These are phyloP conservation scores for Cotesia typhae DNA, from an alignment of 1,140 invertebrate species.

Conservation along the genomic window DNA sequence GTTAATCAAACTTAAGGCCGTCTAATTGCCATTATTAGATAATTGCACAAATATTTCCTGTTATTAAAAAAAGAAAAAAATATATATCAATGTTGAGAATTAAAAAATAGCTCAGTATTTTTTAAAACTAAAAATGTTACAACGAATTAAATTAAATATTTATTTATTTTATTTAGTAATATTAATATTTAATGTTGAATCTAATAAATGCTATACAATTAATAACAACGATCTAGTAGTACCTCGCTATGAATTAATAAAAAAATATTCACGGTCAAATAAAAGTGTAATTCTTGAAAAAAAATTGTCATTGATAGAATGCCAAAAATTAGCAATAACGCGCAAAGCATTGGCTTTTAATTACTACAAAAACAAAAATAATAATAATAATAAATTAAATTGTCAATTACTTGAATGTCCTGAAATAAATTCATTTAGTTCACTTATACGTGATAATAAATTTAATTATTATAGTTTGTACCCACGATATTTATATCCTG, in stretches of 20 bases:
- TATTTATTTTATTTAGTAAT: conserved; percentile 23
- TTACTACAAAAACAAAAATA: conserved; percentile 54
- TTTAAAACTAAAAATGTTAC: too few relatives aligned
- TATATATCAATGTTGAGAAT: too few relatives aligned
- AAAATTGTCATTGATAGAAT: conserved; percentile 59
- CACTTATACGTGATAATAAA: conserved; percentile 64
- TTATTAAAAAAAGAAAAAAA: too few relatives aligned
- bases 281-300: conserved; percentile 50
- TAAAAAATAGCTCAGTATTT: too few relatives aligned
- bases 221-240: conserved; percentile 36
- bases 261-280: conserved; percentile 50
- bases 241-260: conserved; percentile 51
- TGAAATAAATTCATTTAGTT: conserved; percentile 65
- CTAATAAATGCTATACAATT: conserved; percentile 45
- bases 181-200: not conserved
- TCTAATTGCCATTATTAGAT: too few relatives aligned
- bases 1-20: not conserved
- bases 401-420: conserved; percentile 67
- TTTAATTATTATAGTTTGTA: conserved; percentile 71
- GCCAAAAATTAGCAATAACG: conserved; percentile 66
- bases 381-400: conserved; percentile 21
- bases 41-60: too few relatives aligned
- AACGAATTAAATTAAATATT: too few relatives aligned
- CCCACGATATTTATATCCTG: conserved; percentile 38
- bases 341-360: conserved; percentile 73